Evolutionary conservation across 2,888 invertebrate genomes (phyloP), one percentile per base, ranked within the genome.

Genomic region (Melieria picta): DNA sequence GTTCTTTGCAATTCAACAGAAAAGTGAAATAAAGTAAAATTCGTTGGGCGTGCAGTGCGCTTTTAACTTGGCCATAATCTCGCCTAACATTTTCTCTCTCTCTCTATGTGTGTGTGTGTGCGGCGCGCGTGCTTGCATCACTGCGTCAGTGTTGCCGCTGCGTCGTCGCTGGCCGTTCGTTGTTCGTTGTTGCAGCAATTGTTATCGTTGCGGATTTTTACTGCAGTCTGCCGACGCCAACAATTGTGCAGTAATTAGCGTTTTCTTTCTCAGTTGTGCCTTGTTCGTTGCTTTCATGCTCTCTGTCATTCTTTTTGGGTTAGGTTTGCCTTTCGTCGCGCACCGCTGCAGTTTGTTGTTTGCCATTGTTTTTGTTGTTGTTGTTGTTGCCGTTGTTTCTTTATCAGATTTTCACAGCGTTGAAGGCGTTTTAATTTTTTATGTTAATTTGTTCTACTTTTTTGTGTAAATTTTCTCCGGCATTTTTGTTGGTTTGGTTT

Each of bases 231-330:
- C 30, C 68, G 63, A 56, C 56, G 62, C 50, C 66, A 72, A 72
- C 66, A 66, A 72, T 62, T 69, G 69, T 55, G 50, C 69, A 65
- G 65, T 71, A 57, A 52, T 64, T 72, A 60, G 65, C 68, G 60
- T 67, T 62, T 71, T 62, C 66, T 56, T 57, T 65, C 52, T 57
- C 43, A 43, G 56, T 13, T 65, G 5, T 65, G 58, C n/a, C 13
- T n/a, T 16, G 13, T 43, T 10, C 50, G 58, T 60, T 71, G 62
- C 57, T 67, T 66, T 11, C 60, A 16, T 16, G 52, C 46, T 6
- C 46, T 57, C 13, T 42, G n/a, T 5, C 45, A 43, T 1, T 45
- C 30, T 30, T 30, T 30, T 30, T 30, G 30, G 30, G 30, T 30
- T 30, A 30, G 30, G 30, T 30, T 30, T 30, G 30, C 30, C 30